These are phyloP conservation scores for Helicorthomorpha holstii DNA, from an alignment of 1,140 invertebrate species.

Conservation along the genomic window DNA sequence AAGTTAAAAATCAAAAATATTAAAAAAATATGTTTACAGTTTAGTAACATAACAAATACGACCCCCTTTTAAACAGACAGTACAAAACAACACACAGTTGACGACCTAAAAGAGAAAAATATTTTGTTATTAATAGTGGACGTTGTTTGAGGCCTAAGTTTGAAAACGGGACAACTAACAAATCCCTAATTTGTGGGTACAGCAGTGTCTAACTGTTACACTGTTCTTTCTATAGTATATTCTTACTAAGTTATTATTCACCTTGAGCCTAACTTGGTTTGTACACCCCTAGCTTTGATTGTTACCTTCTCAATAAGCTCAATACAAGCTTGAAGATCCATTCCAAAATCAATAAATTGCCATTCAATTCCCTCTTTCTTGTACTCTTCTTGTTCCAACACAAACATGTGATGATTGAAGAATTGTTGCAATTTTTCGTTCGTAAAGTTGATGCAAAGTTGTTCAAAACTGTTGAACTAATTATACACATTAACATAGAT, in stretches of 20 bases:
- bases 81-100: not conserved
- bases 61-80: not conserved
- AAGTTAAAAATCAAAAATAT: not conserved
- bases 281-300: no score
- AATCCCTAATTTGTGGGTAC: no score
- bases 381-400: slow-evolving; percentile 37
- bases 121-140: no score
- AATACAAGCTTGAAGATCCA: slow-evolving; percentile 36
- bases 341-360: slow-evolving; percentile 40
- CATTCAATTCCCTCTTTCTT: slow-evolving; percentile 37
- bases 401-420: slow-evolving; percentile 44
- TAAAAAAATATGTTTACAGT: not conserved
- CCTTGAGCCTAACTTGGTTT: no score
- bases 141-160: no score
- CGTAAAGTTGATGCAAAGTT: slow-evolving; percentile 57
- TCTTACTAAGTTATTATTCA: no score
- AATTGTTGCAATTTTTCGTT: slow-evolving; percentile 50
- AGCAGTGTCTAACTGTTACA: no score
- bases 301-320: slow-evolving; percentile 32
- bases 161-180: no score
- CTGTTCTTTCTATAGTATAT: no score
- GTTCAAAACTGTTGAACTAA: slow-evolving; percentile 40
- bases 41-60: not conserved
- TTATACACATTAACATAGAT: not conserved
- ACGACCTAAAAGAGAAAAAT: no score